phyloP scores from a whole-genome alignment of 1,140 invertebrate species.

The Coelopa frigida region DNA sequence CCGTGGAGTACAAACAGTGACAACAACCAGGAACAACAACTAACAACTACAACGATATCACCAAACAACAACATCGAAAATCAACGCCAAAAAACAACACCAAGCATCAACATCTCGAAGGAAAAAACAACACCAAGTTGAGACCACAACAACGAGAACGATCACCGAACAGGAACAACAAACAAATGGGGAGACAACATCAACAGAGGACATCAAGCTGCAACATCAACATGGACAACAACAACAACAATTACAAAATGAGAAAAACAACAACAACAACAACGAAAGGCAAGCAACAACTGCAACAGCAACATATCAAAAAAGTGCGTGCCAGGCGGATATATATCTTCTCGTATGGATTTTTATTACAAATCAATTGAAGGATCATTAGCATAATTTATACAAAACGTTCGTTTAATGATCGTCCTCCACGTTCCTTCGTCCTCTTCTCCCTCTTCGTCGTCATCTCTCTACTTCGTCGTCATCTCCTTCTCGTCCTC shows the following conservation, averaged over 20 bases:
- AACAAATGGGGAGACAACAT: not conserved
- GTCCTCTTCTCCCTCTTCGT: not conserved
- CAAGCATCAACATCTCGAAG: too few species aligned
- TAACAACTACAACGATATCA: too few species aligned
- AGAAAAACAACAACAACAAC: not conserved
- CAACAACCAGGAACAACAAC: too few species aligned
- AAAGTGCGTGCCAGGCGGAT: constrained; percentile 40
- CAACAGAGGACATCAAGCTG: not conserved
- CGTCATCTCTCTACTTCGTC: too few species aligned
- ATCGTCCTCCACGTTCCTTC: constrained; percentile 15
- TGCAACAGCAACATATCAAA: constrained; percentile 1
- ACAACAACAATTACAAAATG: not conserved
- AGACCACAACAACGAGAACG: too few species aligned
- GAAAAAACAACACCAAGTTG: too few species aligned
- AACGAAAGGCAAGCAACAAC: not conserved
- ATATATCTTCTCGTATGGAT: constrained; percentile 43
- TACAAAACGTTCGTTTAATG: constrained; percentile 45
- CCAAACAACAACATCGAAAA: too few species aligned
- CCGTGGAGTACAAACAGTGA: too few species aligned
- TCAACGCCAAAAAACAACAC: too few species aligned
- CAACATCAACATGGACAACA: not conserved
- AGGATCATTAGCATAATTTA: constrained; percentile 46
- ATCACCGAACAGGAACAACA: too few species aligned
- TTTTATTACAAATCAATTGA: constrained; percentile 47
- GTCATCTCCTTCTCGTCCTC: too few species aligned